Evolutionary conservation across 64 coral and sea anemone genomes (phyloP).

Genomic region (Actinia equina): DNA sequence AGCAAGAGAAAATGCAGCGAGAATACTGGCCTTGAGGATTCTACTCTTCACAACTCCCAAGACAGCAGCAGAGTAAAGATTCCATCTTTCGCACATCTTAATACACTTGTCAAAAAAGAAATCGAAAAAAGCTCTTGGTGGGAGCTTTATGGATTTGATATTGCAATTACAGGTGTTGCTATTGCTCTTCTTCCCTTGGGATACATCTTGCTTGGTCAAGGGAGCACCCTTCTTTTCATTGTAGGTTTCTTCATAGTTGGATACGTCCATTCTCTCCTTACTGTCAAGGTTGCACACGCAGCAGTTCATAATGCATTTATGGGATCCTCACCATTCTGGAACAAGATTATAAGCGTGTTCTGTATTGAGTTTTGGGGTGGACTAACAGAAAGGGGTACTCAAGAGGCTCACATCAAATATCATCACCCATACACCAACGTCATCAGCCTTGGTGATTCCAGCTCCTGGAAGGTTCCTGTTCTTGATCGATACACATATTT

Average conservation of each 20-base stretch:
- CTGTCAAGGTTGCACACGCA: constrained; percentile 67
- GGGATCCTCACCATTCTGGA: constrained; percentile 62
- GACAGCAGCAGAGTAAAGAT: not conserved
- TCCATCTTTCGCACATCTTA: not conserved
- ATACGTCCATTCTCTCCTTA: constrained; percentile 61
- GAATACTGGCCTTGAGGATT: not conserved
- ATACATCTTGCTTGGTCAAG: constrained; percentile 45
- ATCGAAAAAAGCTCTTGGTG: constrained; percentile 63
- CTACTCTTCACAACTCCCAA: not conserved
- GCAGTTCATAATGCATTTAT: constrained; percentile 64
- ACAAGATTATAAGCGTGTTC: constrained; percentile 50
- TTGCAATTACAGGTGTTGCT: constrained; percentile 35
- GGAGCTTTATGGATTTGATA: constrained; percentile 82
- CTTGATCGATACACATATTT: constrained; percentile 69
- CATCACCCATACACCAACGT: constrained; percentile 95
- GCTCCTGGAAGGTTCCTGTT: constrained; percentile 77
- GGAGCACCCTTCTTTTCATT: constrained; percentile 46
- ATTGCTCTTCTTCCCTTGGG: constrained; percentile 39
- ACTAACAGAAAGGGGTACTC: constrained; percentile 54
- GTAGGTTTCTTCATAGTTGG: constrained; percentile 48
- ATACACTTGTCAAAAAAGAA: not conserved
- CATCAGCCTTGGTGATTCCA: constrained; percentile 85
- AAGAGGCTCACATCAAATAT: constrained; percentile 69
- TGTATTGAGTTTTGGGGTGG: constrained; percentile 87
- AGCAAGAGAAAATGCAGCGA: not conserved